Evolutionary conservation across 2,888 invertebrate species (phyloP).

Genomic region (Busseola fusca): DNA sequence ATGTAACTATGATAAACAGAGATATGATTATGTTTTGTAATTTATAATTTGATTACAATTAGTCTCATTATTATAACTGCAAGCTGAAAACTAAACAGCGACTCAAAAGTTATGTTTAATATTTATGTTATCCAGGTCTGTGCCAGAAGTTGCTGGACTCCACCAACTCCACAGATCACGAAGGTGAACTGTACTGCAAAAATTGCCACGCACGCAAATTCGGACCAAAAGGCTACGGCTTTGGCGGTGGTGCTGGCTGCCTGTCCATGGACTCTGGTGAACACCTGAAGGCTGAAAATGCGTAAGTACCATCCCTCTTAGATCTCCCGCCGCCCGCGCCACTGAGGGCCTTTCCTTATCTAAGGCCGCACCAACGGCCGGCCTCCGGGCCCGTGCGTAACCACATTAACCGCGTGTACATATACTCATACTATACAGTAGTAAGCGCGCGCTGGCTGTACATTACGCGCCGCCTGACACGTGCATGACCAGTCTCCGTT

Average conservation of each 20-base stretch:
- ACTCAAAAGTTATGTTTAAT: conserved; percentile 18
- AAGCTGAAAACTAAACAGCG: neutral
- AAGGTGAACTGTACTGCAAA: conserved; percentile 98
- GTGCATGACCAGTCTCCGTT: conserved; percentile 89
- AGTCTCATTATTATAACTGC: neutral
- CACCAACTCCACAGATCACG: conserved; percentile 99
- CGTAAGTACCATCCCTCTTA: conserved; percentile 91
- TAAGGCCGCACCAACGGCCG: conserved; percentile 83
- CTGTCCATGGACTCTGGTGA: conserved; percentile 98
- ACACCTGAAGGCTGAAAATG: conserved; percentile 92
- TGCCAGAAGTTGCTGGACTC: conserved; percentile 99
- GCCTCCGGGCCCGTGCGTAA: conserved; percentile 87
- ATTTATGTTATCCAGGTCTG: conserved; percentile 90
- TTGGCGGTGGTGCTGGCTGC: conserved; percentile 99
- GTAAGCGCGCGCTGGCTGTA: conserved; percentile 88
- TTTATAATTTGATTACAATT: neutral
- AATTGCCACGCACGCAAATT: conserved; percentile 99
- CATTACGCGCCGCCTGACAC: conserved; percentile 87
- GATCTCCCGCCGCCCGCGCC: conserved; percentile 88
- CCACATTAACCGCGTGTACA: conserved; percentile 89
- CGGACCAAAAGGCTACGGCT: conserved; percentile 99
- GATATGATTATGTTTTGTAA: neutral
- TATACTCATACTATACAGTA: conserved; percentile 85
- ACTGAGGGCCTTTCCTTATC: conserved; percentile 90
- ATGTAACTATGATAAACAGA: neutral